Base-by-base conservation (phyloP, 2,797 vertebrate species). In the Aulostomus chinensis region DNA sequence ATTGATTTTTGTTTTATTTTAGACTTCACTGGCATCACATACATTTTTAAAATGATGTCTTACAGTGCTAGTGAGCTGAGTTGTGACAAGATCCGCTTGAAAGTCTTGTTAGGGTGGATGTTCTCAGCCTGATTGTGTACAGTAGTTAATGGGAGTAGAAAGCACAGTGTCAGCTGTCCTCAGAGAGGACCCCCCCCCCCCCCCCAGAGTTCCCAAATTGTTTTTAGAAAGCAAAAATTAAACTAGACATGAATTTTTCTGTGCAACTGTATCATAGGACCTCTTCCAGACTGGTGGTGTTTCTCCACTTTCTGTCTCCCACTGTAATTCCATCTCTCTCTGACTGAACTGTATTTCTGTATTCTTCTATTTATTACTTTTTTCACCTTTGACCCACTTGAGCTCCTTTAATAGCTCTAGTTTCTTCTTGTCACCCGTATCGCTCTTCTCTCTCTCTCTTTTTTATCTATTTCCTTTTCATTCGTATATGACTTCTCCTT, bases 81-180 rank as follows among this genome's bases (percentile, higher is more conserved):
- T 18, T 50, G n/a, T 54, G 24, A 41, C 30, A 67, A 35, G 16
- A 43, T 12, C 12, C 32, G 11, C 9, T 39, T 42, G 50, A 38
- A 41, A 13, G 26, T 20, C 14, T 45, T 24, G 36, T 54, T 47
- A 32, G 9, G 21, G 41, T 29, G 26, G 8, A 49, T 35, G 31
- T 30, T 33, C 58, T 35, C 32, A 51, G 36, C 43, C 26, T 17
- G 17, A 17, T 38, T 22, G 28, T 47, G n/a, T 32, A 31, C 52
- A 37, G 31, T 68, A 17, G 39, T 38, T 28, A 65, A 80, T 12
- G 41, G 10, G 15, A 52, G 30, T 26, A 32, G 48, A 48, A 38
- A 50, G 37, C 14, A 21, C 49, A 47, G 2, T 1, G 4, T 36
- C 63, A 56, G 26, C 52, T 61, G 25, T 49, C 48, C 40, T 46